Conservation (phyloP, 2,113 vertebrate genomes). For the Calidris pugnax region DNA sequence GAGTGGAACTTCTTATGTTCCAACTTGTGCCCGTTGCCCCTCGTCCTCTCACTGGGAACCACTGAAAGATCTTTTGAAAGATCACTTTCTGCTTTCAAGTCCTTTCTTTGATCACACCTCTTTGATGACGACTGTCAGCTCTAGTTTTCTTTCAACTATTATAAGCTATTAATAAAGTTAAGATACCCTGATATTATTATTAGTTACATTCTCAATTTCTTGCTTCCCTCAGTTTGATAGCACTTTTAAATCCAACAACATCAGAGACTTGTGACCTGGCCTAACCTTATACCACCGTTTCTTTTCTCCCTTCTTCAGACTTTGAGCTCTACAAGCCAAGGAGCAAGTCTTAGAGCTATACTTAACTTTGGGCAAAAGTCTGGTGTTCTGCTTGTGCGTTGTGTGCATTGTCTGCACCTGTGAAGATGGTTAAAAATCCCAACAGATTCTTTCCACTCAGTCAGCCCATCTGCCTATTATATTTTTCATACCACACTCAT, state of each 20-base stretch:
- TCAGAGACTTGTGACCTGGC: neutral
- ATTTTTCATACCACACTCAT: neutral
- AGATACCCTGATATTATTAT: neutral
- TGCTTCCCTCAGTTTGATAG: neutral
- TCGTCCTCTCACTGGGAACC: too few relatives aligned
- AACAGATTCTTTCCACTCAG: neutral
- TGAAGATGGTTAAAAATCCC: neutral
- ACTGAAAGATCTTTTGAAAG: too few relatives aligned
- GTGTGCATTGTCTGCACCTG: neutral
- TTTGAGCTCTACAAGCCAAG: neutral
- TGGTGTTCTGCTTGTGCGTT: neutral
- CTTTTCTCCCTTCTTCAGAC: neutral
- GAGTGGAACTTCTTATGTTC: too few relatives aligned
- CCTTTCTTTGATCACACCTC: neutral
- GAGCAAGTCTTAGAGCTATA: neutral
- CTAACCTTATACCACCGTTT: neutral
- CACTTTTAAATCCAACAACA: neutral
- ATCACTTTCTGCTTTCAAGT: neutral
- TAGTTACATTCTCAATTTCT: neutral
- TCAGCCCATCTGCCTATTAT: neutral
- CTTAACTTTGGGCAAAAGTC: neutral
- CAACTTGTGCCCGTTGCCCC: too few relatives aligned
- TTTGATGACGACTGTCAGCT: neutral
- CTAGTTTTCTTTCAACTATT: neutral
- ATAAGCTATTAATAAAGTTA: neutral